These are phyloP conservation scores for Andricus quercusramuli DNA, from an alignment of 2,888 invertebrate genomes.

Conservation along the genomic window DNA sequence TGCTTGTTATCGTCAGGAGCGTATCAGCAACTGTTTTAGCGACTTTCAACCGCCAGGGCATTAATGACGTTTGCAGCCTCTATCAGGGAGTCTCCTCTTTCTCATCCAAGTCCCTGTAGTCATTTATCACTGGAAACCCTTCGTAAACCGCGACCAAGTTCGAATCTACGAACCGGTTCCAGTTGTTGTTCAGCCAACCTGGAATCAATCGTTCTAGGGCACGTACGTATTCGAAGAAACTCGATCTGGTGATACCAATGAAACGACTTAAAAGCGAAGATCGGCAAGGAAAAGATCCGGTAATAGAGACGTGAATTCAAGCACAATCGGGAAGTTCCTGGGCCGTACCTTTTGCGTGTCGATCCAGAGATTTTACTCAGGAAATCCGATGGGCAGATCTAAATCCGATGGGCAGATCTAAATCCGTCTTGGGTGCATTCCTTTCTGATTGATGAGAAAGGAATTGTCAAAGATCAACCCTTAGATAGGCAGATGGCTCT, in stretches of 20 bases:
- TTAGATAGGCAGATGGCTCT: background rate
- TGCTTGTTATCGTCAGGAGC: slow-evolving; percentile 19
- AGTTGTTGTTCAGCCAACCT: slow-evolving; percentile 31
- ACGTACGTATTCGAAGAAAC: slow-evolving; percentile 37
- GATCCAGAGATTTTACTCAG: slow-evolving; percentile 7
- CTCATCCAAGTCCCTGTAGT: slow-evolving; percentile 19
- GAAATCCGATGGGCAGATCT: background rate
- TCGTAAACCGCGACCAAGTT: slow-evolving; percentile 31
- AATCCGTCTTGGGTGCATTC: background rate
- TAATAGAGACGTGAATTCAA: slow-evolving; percentile 62
- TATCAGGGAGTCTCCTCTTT: slow-evolving; percentile 38
- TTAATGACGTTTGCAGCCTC: slow-evolving; percentile 41
- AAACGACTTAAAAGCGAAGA: slow-evolving; percentile 38
- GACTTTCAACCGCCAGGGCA: slow-evolving; percentile 14
- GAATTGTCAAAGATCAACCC: background rate
- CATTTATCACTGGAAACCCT: slow-evolving; percentile 41
- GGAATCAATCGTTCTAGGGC: slow-evolving; percentile 19
- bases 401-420: too few species aligned
- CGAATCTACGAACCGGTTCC: slow-evolving; percentile 43
- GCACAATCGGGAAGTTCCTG: slow-evolving; percentile 10
- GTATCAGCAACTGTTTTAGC: slow-evolving; percentile 31
- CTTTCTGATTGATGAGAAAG: background rate
- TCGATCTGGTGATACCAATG: slow-evolving; percentile 22
- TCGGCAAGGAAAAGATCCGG: slow-evolving; percentile 39
- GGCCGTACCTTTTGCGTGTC: background rate